A percentile compares a stretch with the other conserved stretches of the same genome.
Evolutionary conservation across 2,113 vertebrate genomes (phyloP).

Genomic region (Apeltes quadracus): DNA sequence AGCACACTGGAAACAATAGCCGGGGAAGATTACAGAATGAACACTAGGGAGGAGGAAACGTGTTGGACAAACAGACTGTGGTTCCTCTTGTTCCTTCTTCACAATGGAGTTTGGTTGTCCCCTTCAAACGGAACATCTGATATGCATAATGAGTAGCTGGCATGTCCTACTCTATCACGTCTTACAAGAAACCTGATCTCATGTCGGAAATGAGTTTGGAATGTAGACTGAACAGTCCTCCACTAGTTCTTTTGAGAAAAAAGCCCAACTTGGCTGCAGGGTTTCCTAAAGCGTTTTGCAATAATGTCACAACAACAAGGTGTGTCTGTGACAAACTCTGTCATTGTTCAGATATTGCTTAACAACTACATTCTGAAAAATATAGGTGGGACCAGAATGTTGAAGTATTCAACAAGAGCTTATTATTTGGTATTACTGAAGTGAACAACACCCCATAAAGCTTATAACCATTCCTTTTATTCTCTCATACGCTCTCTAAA

Average conservation of each 20-base stretch:
- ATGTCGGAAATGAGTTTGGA: neutral
- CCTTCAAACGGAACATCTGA: slow-evolving; percentile 15
- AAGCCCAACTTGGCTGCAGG: neutral
- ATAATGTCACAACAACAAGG: neutral
- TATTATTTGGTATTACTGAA: neutral
- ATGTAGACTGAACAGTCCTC: neutral
- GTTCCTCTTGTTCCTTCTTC: slow-evolving; percentile 56
- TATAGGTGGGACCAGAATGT: neutral
- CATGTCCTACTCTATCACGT: slow-evolving; percentile 15
- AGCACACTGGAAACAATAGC: slow-evolving; percentile 7
- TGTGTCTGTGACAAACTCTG: neutral
- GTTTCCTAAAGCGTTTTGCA: neutral
- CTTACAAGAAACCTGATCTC: neutral
- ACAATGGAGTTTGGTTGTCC: slow-evolving; percentile 49
- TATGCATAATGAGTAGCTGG: slow-evolving; percentile 29
- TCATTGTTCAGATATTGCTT: too few relatives aligned
- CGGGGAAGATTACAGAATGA: slow-evolving; percentile 20
- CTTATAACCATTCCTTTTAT: neutral
- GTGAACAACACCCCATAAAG: neutral
- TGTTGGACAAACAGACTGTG: slow-evolving; percentile 20
- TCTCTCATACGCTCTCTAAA: slow-evolving; percentile 3
- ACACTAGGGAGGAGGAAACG: neutral
- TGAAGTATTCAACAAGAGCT: neutral
- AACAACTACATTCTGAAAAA: neutral
- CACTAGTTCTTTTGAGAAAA: neutral